phyloP scores from a whole-genome alignment of 2,113 vertebrate genomes.

The Oreochromis spilurus region DNA sequence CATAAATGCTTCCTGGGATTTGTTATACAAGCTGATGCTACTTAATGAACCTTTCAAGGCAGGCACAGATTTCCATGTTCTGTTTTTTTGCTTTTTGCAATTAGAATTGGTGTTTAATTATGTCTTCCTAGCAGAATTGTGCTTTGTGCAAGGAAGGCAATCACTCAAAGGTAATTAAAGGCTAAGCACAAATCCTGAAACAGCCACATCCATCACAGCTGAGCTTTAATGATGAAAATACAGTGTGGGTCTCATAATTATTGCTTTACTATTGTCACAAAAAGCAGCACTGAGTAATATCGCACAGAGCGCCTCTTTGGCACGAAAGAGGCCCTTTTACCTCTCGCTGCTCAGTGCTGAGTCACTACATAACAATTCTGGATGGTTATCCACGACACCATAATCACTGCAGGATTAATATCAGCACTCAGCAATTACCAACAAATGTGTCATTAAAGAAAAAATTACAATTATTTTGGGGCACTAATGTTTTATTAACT shows the following conservation, averaged over 20 bases:
- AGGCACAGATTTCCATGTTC: neutral
- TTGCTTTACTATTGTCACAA: slow-evolving; percentile 41
- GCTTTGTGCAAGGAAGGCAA: slow-evolving; percentile 17
- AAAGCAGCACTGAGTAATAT: slow-evolving; percentile 11
- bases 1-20: slow-evolving; percentile 42
- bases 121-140: slow-evolving; percentile 1
- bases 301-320: neutral
- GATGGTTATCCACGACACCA: neutral
- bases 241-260: slow-evolving; percentile 23
- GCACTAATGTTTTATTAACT: neutral
- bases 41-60: neutral
- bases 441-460: neutral
- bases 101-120: slow-evolving; percentile 46
- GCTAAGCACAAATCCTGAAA: slow-evolving; percentile 16
- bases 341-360: slow-evolving; percentile 12
- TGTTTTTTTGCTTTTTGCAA: slow-evolving; percentile 7
- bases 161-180: slow-evolving; percentile 59
- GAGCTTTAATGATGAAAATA: slow-evolving; percentile 38
- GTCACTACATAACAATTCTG: slow-evolving; percentile 4
- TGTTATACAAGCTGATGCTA: neutral
- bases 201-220: slow-evolving; percentile 39
- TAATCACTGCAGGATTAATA: neutral
- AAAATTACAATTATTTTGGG: neutral
- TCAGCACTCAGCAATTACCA: neutral
- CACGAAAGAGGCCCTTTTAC: slow-evolving; percentile 6